Evolutionary conservation across 2,888 invertebrate species (phyloP).

Genomic region (Pomacea canaliculata): DNA sequence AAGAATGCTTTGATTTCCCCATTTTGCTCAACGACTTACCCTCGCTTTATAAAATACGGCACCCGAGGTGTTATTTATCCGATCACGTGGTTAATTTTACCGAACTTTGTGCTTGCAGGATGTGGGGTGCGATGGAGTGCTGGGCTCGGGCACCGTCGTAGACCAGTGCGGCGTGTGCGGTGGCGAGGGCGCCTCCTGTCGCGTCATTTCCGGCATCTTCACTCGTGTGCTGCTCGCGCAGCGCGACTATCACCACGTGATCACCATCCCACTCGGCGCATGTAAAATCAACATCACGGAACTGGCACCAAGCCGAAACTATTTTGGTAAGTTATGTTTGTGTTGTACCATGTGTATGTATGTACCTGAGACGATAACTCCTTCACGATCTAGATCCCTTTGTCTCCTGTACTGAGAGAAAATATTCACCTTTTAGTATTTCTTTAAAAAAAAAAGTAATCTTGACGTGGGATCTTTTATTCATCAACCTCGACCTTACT

Average conservation of each 20-base stretch:
- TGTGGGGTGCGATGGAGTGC: constrained; percentile 86
- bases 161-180: constrained; percentile 94
- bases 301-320: constrained; percentile 83
- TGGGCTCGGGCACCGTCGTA: constrained; percentile 83
- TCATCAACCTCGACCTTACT: too few species aligned
- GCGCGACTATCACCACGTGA: constrained; percentile 83
- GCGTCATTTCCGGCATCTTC: constrained; percentile 84
- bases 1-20: too few species aligned
- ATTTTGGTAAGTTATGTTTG: constrained; percentile 76
- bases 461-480: too few species aligned
- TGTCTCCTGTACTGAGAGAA: too few species aligned
- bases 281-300: constrained; percentile 91
- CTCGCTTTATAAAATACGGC: too few species aligned
- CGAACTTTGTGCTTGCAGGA: constrained; percentile 82
- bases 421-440: too few species aligned
- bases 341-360: neutral
- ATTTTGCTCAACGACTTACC: too few species aligned
- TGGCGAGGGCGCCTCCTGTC: constrained; percentile 82
- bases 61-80: too few species aligned
- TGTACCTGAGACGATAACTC: neutral
- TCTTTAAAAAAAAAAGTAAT: too few species aligned
- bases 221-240: constrained; percentile 83
- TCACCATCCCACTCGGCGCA: constrained; percentile 87
- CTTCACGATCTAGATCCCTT: too few species aligned
- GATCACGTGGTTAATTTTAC: too few species aligned